phyloP scores from a whole-genome alignment of 2,888 invertebrate genomes.

The Adelphocoris suturalis region DNA sequence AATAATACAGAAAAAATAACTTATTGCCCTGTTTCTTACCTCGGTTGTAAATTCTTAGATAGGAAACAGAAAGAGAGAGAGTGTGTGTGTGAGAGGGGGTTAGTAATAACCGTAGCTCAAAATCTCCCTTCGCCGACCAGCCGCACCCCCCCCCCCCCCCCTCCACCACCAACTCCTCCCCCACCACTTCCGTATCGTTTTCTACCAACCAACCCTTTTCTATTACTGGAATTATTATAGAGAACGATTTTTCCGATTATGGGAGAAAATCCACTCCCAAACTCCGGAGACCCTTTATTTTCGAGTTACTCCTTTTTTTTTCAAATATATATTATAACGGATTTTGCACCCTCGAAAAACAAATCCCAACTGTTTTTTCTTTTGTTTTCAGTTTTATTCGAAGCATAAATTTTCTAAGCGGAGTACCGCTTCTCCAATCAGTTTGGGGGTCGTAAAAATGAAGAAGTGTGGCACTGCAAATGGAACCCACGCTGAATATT shows the following conservation, averaged over 20 bases:
- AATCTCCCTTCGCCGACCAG: background rate
- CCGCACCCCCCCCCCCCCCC: background rate
- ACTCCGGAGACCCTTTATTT: conserved; percentile 22
- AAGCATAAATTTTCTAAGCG: background rate
- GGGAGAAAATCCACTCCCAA: background rate
- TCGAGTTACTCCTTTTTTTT: background rate
- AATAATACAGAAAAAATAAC: conserved; percentile 68
- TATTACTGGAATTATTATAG: conserved; percentile 59
- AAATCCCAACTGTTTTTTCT: background rate
- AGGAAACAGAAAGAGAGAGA: conserved; percentile 15
- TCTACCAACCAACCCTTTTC: conserved; percentile 51
- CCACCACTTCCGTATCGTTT: background rate
- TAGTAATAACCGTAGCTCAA: conserved; percentile 62
- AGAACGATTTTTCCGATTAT: conserved; percentile 50
- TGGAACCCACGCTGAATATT: background rate
- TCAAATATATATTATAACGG: background rate
- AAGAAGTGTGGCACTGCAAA: background rate
- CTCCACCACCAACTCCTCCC: background rate
- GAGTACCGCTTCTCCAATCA: background rate
- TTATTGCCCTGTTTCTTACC: conserved; percentile 66
- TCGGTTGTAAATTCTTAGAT: conserved; percentile 64
- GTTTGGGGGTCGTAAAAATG: background rate
- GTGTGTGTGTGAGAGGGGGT: background rate
- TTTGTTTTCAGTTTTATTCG: background rate
- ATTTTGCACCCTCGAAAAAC: background rate